These are phyloP conservation scores for Chiloscyllium plagiosum DNA, from an alignment of 2,113 vertebrate genomes.

Conservation along the genomic window DNA sequence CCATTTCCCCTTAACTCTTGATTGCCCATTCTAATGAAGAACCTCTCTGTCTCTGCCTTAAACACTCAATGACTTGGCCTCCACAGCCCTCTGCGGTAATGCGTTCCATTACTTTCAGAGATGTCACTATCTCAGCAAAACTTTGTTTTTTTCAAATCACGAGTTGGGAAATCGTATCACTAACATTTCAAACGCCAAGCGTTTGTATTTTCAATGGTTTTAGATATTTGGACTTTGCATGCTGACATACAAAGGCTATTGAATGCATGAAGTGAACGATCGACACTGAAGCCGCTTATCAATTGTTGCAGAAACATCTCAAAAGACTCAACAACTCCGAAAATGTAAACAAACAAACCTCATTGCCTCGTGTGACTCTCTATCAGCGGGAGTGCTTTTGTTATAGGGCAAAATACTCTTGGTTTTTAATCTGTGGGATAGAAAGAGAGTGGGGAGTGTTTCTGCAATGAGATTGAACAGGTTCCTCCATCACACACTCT, in stretches of 20 bases:
- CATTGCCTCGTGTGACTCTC: not conserved
- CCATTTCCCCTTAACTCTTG: no score
- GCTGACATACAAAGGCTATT: not conserved
- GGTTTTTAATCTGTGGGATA: not conserved
- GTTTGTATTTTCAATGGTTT: not conserved
- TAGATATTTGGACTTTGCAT: not conserved
- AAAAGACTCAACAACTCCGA: constrained; percentile 8
- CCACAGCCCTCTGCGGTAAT: no score
- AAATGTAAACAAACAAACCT: constrained; percentile 27
- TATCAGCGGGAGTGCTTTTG: not conserved
- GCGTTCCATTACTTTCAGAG: no score
- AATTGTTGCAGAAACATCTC: not conserved
- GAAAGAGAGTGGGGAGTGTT: not conserved
- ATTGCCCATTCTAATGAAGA: no score
- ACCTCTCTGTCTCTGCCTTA: no score
- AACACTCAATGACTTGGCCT: no score
- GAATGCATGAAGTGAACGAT: not conserved
- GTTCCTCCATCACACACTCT: no score
- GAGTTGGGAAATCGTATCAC: not conserved
- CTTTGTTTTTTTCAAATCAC: not conserved
- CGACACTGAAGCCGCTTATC: not conserved
- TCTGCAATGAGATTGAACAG: no score
- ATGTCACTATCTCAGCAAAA: no score
- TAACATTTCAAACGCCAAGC: not conserved
- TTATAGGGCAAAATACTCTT: not conserved